phyloP scores from a whole-genome alignment of 2,888 invertebrate genomes.

The Plebejus anna region DNA sequence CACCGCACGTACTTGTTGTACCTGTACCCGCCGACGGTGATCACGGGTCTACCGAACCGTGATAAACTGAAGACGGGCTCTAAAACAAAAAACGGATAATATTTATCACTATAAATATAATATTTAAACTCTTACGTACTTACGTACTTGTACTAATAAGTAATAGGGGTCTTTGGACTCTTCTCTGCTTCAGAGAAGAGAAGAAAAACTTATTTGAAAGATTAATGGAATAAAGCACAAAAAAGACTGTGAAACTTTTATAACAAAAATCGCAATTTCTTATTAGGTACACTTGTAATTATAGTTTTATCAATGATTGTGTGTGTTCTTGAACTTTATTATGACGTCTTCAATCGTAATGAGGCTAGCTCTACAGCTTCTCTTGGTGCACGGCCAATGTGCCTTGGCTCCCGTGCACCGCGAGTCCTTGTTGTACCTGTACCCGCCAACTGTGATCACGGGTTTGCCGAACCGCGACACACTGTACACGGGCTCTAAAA shows the following conservation, averaged over 20 bases:
- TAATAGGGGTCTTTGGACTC: too few relatives aligned
- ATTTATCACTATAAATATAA: too few relatives aligned
- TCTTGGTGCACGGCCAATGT: not conserved
- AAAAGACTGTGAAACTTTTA: too few relatives aligned
- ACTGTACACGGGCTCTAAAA: slow-evolving; percentile 36
- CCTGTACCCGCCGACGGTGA: slow-evolving; percentile 29
- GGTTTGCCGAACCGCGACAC: slow-evolving; percentile 45
- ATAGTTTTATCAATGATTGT: not conserved
- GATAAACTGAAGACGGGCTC: slow-evolving; percentile 43
- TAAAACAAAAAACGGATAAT: slow-evolving; percentile 33
- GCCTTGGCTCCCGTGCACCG: not conserved
- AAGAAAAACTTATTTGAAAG: too few relatives aligned
- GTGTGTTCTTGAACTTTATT: slow-evolving; percentile 36
- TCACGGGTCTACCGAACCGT: slow-evolving; percentile 45
- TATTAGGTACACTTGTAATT: too few relatives aligned
- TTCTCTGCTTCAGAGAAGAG: too few relatives aligned
- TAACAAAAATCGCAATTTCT: too few relatives aligned
- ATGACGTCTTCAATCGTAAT: slow-evolving; percentile 44
- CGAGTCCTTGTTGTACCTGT: not conserved
- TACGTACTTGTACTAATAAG: too few relatives aligned
- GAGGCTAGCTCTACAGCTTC: slow-evolving; percentile 44
- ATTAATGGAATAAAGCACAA: too few relatives aligned
- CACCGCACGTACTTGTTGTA: not conserved
- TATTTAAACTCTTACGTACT: too few relatives aligned
- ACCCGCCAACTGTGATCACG: slow-evolving; percentile 37